A percentile compares a stretch with the other conserved stretches of the same genome.
Conservation (phyloP, 2,113 vertebrate species). For the Poecile atricapillus region DNA sequence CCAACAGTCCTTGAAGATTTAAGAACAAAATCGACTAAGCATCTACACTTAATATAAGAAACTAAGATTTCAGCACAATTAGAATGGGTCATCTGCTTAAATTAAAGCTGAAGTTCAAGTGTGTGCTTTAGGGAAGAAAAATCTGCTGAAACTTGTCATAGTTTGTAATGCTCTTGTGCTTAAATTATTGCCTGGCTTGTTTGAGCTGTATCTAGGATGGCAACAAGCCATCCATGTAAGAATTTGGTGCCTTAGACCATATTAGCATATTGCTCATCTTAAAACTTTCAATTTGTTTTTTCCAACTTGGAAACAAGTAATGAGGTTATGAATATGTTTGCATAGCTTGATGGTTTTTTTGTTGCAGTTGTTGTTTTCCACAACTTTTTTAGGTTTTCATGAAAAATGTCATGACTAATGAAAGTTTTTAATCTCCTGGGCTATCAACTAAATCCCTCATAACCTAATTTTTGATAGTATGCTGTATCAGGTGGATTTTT, state of each 20-base stretch:
- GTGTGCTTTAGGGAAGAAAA: not conserved
- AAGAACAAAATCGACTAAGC: not conserved
- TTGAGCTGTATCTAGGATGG: not conserved
- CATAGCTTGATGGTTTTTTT: not conserved
- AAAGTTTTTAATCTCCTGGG: slow-evolving; percentile 35
- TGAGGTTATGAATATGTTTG: not conserved
- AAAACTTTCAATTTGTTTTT: not conserved
- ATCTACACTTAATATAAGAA: not conserved
- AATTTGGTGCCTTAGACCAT: not conserved
- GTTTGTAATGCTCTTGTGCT: not conserved
- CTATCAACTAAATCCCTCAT: slow-evolving; percentile 36
- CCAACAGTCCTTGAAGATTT: not conserved
- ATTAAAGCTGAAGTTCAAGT: not conserved
- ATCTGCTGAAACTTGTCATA: not conserved
- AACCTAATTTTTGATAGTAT: slow-evolving; percentile 45
- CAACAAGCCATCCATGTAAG: not conserved
- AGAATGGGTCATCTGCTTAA: not conserved
- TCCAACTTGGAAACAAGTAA: not conserved
- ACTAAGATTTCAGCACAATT: not conserved
- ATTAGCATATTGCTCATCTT: not conserved
- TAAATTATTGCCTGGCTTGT: not conserved
- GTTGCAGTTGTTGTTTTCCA: not conserved
- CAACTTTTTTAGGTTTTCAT: not conserved
- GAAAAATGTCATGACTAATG: slow-evolving; percentile 27
- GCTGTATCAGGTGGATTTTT: slow-evolving; percentile 18